Percentiles rank a stretch among this genome's conserved stretches.
phyloP scores from a whole-genome alignment of 2,797 vertebrate species.

The Poliocrania exsul region DNA sequence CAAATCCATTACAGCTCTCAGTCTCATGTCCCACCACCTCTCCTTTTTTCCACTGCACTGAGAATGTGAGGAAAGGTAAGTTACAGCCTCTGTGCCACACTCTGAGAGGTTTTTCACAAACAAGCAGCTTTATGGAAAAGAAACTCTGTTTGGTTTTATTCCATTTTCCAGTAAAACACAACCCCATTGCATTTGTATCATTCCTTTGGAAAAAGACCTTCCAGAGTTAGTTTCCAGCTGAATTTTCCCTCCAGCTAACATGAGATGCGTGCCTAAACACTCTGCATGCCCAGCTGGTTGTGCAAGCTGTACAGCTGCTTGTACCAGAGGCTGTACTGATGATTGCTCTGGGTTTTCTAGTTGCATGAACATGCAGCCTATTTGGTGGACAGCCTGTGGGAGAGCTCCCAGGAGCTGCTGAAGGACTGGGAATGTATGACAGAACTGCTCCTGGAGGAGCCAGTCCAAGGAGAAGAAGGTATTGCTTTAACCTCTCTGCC shows the following conservation, averaged over 20 bases:
- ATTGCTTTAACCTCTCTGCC: background rate
- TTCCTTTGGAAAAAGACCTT: background rate
- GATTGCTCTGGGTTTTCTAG: constrained; percentile 77
- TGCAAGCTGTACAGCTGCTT: background rate
- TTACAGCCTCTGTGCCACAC: background rate
- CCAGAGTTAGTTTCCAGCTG: background rate
- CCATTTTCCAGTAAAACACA: background rate
- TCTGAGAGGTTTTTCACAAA: background rate
- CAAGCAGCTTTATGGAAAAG: background rate
- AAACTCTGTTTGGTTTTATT: background rate
- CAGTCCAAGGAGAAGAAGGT: constrained; percentile 98
- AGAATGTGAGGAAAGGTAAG: background rate
- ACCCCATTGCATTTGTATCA: background rate
- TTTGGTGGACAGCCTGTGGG: constrained; percentile 98
- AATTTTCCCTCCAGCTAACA: background rate
- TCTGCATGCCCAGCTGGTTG: background rate
- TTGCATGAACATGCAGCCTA: constrained; percentile 98
- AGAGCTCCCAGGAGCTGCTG: constrained; percentile 97
- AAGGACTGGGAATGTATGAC: constrained; percentile 99
- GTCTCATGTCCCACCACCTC: background rate
- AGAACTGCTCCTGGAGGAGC: constrained; percentile 94
- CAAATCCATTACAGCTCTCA: background rate
- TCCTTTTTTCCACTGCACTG: background rate
- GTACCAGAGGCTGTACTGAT: background rate
- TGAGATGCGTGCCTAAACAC: background rate